phyloP scores from a whole-genome alignment of 2,113 vertebrate species.

The Synchiropus splendidus region DNA sequence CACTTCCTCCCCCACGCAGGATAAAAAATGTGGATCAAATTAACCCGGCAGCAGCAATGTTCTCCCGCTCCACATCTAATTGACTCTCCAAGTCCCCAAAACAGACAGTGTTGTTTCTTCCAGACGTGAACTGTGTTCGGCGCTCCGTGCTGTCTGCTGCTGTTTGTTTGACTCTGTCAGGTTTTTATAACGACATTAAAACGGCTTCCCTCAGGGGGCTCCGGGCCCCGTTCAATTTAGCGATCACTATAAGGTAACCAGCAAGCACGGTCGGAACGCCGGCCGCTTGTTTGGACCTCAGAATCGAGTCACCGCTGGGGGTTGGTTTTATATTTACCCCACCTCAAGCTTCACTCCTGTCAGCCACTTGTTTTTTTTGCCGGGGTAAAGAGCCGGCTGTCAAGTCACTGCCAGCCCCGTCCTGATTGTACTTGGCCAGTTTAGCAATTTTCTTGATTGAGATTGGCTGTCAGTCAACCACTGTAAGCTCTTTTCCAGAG shows the following conservation, averaged over 20 bases:
- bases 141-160: constrained; percentile 29
- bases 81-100: constrained; percentile 46
- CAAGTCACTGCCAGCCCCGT: background rate
- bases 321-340: constrained; percentile 16
- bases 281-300: too few species aligned
- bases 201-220: constrained; percentile 22
- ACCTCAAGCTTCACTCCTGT: constrained; percentile 1
- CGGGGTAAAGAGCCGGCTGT: background rate
- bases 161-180: constrained; percentile 46
- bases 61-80: constrained; percentile 47
- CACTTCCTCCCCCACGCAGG: constrained; percentile 13
- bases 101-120: constrained; percentile 41
- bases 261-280: constrained; percentile 20
- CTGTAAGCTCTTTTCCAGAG: background rate
- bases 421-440: background rate
- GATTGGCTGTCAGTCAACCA: constrained; percentile 6
- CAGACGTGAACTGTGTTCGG: constrained; percentile 36
- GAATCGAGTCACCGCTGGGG: background rate
- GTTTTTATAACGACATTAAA: constrained; percentile 28
- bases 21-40: constrained; percentile 62
- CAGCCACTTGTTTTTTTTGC: constrained; percentile 13
- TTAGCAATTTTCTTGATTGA: background rate
- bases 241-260: constrained; percentile 12
- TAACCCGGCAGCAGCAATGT: constrained; percentile 48
- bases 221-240: background rate